Base-by-base conservation (phyloP, 2,797 vertebrate species). In the Typhlichthys subterraneus region DNA sequence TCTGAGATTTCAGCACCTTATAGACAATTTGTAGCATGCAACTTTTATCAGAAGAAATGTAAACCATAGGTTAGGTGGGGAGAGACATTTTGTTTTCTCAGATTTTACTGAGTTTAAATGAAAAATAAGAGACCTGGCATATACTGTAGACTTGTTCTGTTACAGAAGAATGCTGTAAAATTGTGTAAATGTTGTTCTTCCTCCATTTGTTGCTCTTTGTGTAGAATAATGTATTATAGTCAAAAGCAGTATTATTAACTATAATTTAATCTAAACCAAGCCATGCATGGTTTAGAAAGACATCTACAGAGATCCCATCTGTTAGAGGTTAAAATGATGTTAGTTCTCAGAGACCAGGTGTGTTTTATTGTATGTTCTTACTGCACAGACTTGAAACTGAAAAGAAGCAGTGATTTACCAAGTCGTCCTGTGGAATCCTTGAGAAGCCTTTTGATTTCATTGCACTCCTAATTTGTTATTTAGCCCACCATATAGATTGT, bases 211-310 rank as follows among this genome's bases (percentile, higher is more conserved):
- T 66, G 77, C 73, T 85, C 73, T 79, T 83, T 90, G 85, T 94
- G 92, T 94, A 93, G 91, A 89, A 94, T 93, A 92, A 88, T 95
- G 93, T 94, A 94, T 93, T 88, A 95, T 94, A 95, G 92, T 81
- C 85, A 88, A 91, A 90, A 88, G 82, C 94, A 95, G 92, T 94
- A 90, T 95, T 94, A 94, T 93, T 94, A 71, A 91, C 73, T 92
- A 86, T 96, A 93, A 95, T 94, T 95, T 94, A 95, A 93, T 81
- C 84, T 66, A 89, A 93, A 92, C 73, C 76, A 93, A 94, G 87
- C 87, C 91, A 89, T 90, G 86, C 84, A 88, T 90, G 87, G 89
- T 91, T 90, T 82, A 56, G 82, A 88, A 84, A 74, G 65, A 54
- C 88, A 74, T 63, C 68, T 76, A 68, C 75, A 75, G 62, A 63